Conservation (phyloP, 2,113 vertebrate species). For the Zosterops borbonicus region DNA sequence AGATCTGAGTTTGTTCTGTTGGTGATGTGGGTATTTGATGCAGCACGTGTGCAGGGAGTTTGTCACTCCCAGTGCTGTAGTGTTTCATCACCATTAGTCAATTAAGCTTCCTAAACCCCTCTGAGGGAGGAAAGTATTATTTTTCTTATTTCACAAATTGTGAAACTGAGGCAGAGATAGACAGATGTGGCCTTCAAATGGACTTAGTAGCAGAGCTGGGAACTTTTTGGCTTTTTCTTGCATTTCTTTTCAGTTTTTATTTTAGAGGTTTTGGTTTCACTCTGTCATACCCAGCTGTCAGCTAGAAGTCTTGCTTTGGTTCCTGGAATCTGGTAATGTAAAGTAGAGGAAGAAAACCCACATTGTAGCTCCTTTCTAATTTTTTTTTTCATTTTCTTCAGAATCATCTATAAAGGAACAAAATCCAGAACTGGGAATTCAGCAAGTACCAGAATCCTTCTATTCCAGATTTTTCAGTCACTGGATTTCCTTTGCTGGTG, state of each 20-base stretch:
- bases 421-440: slow-evolving; percentile 76
- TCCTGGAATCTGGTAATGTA: neutral
- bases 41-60: neutral
- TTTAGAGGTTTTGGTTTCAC: neutral
- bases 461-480: slow-evolving; percentile 85
- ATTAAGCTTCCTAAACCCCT: neutral
- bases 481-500: slow-evolving; percentile 89
- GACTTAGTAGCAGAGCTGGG: neutral
- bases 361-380: neutral
- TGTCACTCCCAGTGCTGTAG: neutral
- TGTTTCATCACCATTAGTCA: neutral
- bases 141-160: neutral
- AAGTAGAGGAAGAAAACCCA: neutral
- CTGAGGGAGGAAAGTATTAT: neutral
- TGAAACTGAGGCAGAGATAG: neutral
- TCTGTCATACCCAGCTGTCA: neutral
- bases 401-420: slow-evolving; percentile 68
- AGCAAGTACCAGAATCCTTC: slow-evolving; percentile 71
- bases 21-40: neutral
- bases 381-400: neutral
- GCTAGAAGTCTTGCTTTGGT: neutral
- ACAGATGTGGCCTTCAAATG: neutral
- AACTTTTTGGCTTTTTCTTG: neutral
- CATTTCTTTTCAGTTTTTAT: neutral
- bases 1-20: neutral